A percentile compares a stretch with the other conserved stretches of the same genome.
Evolutionary conservation across 92 coral and sea anemone species (phyloP).

Genomic region (Actinostola sp.): DNA sequence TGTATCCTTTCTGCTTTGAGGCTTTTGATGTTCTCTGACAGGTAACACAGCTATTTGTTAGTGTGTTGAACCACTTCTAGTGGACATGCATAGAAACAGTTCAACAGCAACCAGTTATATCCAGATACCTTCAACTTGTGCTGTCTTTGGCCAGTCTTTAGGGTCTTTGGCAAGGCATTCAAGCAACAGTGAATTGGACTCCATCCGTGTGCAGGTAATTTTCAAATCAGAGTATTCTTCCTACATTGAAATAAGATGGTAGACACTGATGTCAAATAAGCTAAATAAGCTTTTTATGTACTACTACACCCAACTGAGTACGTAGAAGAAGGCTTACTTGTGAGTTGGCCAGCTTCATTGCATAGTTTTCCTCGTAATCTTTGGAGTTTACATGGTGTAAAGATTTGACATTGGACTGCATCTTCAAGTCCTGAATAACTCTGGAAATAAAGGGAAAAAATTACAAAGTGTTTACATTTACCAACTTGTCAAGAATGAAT

Average conservation of each 20-base stretch:
- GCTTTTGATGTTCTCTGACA: conserved; percentile 29
- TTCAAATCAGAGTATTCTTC: conserved; percentile 64
- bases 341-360: conserved; percentile 21
- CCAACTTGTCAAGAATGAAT: neutral
- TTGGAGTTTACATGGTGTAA: conserved; percentile 15
- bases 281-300: too few relatives aligned
- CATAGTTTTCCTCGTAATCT: conserved; percentile 31
- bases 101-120: too few relatives aligned
- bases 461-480: neutral
- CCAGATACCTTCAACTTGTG: conserved; percentile 41
- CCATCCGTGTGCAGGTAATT: conserved; percentile 45
- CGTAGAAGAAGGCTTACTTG: neutral
- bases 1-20: conserved; percentile 51
- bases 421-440: conserved; percentile 70
- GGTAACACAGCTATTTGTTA: neutral
- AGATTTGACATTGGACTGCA: conserved; percentile 51
- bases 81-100: too few relatives aligned
- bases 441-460: conserved; percentile 28
- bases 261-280: neutral
- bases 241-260: conserved; percentile 21
- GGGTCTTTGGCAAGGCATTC: conserved; percentile 67
- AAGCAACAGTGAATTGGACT: conserved; percentile 63
- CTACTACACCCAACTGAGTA: neutral
- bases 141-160: conserved; percentile 52
- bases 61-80: too few relatives aligned